Base-by-base conservation (phyloP, 2,113 vertebrate genomes). In the Ibidorhyncha struthersii region DNA sequence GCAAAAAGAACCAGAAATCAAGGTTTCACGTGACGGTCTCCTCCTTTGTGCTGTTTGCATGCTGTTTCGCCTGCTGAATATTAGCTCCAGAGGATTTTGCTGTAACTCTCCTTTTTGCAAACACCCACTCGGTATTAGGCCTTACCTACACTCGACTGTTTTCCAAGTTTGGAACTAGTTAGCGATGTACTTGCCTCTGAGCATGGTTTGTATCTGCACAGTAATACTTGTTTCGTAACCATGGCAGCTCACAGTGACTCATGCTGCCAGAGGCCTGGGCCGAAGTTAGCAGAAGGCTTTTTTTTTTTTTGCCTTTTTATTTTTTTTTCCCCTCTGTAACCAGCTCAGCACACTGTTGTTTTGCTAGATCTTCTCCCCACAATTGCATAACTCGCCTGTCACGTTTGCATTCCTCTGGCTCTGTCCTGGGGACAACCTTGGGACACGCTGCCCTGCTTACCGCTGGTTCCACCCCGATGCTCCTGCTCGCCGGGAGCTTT, bases 201-300 rank as follows among this genome's bases (percentile, higher is more conserved):
- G 93, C 92, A 32, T 86, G 96, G 85, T 95, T 94, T 91, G 87
- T 80, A 88, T 90, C 74, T 34, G 92, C 93, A 86, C 96, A 77
- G 92, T 47, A 95, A 95, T 94, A 52, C 93, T 72, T 34, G 72
- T 77, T 96, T 89, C 5, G 86, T 97, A 91, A 96, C 97, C 96
- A 97, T 96, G 94, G 96, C 93, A 96, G 94, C 97, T 93, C 59
- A 1, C 89, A 18, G 65, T 96, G 96, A 97, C 91, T 97, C 97
- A 97, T 59, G 7, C 89, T 82, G 96, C 97, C 95, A 93, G 83
- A 89, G 97, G 93, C 95, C 91, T 82, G 50, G n/a, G 89, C 86
- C 15, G 12, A 96, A 95, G 86, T 89, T 91, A 96, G 91, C 94
- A 89, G 78, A 19, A 40, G 59, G 77, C 78, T 47, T 50, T 67